Percentiles rank a stretch among this genome's conserved stretches.
These are phyloP conservation scores for Nasonia giraulti DNA, from an alignment of 1,140 invertebrate genomes.

Conservation along the genomic window DNA sequence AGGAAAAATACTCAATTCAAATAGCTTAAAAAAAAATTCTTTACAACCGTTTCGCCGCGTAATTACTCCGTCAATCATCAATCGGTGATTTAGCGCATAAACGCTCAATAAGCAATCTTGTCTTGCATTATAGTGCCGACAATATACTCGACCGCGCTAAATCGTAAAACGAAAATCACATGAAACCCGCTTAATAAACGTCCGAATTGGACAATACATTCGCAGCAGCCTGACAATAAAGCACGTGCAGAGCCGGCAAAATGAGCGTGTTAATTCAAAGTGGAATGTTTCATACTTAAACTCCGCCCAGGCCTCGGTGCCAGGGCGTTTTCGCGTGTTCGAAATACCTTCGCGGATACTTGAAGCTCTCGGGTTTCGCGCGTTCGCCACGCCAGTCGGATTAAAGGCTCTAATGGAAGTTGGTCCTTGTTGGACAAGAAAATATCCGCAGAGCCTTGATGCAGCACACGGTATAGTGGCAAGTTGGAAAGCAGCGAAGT, in stretches of 20 bases:
- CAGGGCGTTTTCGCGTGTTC: constrained; percentile 24
- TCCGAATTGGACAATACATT: no score
- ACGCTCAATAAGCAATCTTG: no score
- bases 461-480: no score
- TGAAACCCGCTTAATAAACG: not conserved
- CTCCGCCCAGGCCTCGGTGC: not conserved
- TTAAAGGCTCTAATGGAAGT: constrained; percentile 29
- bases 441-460: not conserved
- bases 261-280: constrained; percentile 24
- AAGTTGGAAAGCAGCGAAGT: not conserved
- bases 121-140: no score
- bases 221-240: not conserved
- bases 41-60: no score
- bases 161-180: no score
- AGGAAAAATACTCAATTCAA: no score
- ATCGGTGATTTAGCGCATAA: no score
- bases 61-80: no score
- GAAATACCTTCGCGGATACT: constrained; percentile 32
- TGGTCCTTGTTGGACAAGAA: not conserved
- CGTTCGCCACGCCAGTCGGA: not conserved
- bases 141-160: no score
- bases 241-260: not conserved
- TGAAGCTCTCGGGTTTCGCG: constrained; percentile 7
- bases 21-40: no score
- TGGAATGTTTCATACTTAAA: constrained; percentile 39